Conservation (phyloP, 2,797 vertebrate genomes). For the Anolis apletophallus region DNA sequence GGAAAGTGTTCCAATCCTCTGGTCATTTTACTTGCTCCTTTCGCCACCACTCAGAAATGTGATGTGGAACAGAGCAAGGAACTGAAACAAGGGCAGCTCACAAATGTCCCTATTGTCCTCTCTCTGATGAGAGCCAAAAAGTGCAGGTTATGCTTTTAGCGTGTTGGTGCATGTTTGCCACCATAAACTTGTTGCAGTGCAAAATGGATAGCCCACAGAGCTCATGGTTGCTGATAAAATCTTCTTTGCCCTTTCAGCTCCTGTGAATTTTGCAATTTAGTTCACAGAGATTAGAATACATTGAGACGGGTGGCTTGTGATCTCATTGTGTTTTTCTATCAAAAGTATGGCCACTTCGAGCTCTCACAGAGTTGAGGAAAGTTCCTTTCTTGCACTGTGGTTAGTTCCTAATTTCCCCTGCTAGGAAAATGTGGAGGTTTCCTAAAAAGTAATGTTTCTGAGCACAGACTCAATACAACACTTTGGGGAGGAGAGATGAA, state of each 20-base stretch:
- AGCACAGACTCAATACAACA: no score
- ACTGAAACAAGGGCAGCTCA: not conserved
- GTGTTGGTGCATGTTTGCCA: no score
- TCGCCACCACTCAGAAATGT: not conserved
- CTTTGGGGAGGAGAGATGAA: no score
- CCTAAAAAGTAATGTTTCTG: no score
- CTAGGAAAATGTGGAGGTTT: no score
- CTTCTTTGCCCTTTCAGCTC: not conserved
- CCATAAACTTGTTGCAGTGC: no score
- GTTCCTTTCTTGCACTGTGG: no score
- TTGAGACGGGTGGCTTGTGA: not conserved
- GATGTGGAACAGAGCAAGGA: not conserved
- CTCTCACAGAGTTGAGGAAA: not conserved
- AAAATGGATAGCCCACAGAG: no score
- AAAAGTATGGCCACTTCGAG: not conserved
- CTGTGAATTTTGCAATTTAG: not conserved
- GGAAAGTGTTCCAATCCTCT: not conserved
- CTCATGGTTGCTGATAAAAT: not conserved
- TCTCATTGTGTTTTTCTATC: not conserved
- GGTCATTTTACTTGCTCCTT: not conserved
- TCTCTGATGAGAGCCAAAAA: no score
- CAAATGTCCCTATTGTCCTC: not conserved
- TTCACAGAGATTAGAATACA: not conserved
- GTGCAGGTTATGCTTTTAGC: no score
- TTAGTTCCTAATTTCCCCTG: no score